phyloP scores from a whole-genome alignment of 2,888 invertebrate genomes.

The Agelastica alni region DNA sequence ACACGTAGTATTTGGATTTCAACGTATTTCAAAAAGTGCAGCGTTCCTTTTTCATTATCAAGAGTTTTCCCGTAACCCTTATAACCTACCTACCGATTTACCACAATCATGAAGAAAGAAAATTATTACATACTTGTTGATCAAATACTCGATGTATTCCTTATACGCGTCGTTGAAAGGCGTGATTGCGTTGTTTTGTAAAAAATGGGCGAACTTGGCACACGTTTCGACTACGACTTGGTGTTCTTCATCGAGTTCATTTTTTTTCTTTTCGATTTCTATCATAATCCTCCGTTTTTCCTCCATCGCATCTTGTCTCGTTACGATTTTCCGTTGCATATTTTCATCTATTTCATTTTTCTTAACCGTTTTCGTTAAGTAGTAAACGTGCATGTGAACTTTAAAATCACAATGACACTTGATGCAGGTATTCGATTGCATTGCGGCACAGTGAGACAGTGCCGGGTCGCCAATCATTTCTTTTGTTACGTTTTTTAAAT shows the following conservation, averaged over 20 bases:
- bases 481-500: constrained; percentile 45
- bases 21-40: too few relatives aligned
- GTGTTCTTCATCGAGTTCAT: constrained; percentile 44
- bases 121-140: constrained; percentile 45
- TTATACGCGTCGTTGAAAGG: constrained; percentile 49
- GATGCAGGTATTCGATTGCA: constrained; percentile 41
- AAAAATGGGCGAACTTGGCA: constrained; percentile 50
- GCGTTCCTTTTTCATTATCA: too few relatives aligned
- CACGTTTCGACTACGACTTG: constrained; percentile 41
- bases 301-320: constrained; percentile 37
- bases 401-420: constrained; percentile 47
- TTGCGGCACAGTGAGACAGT: constrained; percentile 46
- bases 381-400: constrained; percentile 52
- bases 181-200: constrained; percentile 48
- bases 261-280: constrained; percentile 36
- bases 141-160: constrained; percentile 48
- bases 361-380: constrained; percentile 45
- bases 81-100: too few relatives aligned
- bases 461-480: constrained; percentile 49
- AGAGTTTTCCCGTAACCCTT: too few relatives aligned
- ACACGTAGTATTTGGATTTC: too few relatives aligned
- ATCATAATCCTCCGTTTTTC: constrained; percentile 38
- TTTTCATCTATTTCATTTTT: constrained; percentile 41
- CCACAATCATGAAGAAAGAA: too few relatives aligned
- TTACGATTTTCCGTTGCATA: constrained; percentile 40